These are phyloP conservation scores for Volucella inflata DNA, from an alignment of 2,888 invertebrate genomes.

Conservation along the genomic window DNA sequence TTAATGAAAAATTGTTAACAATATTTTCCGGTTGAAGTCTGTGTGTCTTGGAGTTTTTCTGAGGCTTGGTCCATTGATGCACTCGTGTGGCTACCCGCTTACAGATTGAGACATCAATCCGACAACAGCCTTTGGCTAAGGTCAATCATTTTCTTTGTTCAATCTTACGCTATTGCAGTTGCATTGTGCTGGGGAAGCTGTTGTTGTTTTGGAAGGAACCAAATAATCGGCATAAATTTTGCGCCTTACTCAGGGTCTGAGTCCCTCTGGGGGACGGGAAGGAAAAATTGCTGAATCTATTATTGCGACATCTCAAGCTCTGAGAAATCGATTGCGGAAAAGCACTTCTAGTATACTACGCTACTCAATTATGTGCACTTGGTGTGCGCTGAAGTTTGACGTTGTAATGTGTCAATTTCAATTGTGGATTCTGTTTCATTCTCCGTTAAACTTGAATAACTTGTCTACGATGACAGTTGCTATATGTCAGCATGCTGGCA, in stretches of 20 bases:
- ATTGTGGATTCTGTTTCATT: constrained; percentile 71
- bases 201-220: constrained; percentile 37
- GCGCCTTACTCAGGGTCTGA: constrained; percentile 39
- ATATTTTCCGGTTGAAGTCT: constrained; percentile 54
- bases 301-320: constrained; percentile 54
- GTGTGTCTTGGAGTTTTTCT: constrained; percentile 23
- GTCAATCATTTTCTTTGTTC: constrained; percentile 75
- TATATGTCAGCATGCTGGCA: constrained; percentile 53
- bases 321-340: constrained; percentile 55
- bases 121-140: constrained; percentile 69
- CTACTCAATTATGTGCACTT: constrained; percentile 65
- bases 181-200: constrained; percentile 49
- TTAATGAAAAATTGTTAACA: constrained; percentile 74
- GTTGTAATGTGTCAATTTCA: constrained; percentile 75
- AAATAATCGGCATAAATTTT: constrained; percentile 73
- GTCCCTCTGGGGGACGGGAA: constrained; percentile 31
- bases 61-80: constrained; percentile 40
- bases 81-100: constrained; percentile 55
- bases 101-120: constrained; percentile 74
- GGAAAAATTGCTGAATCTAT: constrained; percentile 73
- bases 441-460: constrained; percentile 69
- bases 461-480: constrained; percentile 70
- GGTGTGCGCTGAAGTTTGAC: constrained; percentile 60
- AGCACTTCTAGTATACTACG: constrained; percentile 39
- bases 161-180: constrained; percentile 24